A percentile compares a stretch with the other conserved stretches of the same genome.
Conservation (phyloP, 1,140 invertebrate species). For the Dolichoris vasculosae region DNA sequence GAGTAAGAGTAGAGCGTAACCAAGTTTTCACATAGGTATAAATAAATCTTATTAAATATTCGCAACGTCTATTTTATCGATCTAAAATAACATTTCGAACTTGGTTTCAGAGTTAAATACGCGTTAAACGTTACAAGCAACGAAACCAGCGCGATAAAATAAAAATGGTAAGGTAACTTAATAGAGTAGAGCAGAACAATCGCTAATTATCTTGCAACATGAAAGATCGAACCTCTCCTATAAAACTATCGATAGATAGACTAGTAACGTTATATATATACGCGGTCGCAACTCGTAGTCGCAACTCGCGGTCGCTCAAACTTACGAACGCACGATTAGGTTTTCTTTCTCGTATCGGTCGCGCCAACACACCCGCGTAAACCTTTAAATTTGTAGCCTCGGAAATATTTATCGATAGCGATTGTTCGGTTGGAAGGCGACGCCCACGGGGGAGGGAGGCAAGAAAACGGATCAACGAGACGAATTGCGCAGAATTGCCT, state of each 20-base stretch:
- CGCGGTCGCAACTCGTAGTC: too few relatives aligned
- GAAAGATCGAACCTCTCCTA: conserved; percentile 16
- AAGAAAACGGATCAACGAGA: background rate
- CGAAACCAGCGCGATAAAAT: background rate
- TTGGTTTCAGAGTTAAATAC: background rate
- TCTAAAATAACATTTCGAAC: background rate
- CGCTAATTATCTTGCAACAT: conserved; percentile 32
- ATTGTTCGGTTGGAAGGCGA: background rate
- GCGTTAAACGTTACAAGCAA: background rate
- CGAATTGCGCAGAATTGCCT: too few relatives aligned
- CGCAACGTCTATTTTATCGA: background rate
- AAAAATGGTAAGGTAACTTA: background rate
- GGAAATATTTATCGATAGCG: background rate
- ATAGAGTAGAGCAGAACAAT: conserved; percentile 24
- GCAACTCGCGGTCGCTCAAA: conserved; percentile 3
- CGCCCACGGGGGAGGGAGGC: background rate
- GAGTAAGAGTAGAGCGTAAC: background rate
- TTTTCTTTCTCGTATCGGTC: background rate
- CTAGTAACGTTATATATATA: background rate
- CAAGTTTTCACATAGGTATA: background rate
- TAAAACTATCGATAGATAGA: conserved; percentile 15
- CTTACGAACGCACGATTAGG: background rate
- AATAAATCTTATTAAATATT: background rate
- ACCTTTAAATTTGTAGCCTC: conserved; percentile 18
- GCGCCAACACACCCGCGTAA: background rate